Evolutionary conservation across 2,888 invertebrate species (phyloP).

Genomic region (Zootermopsis nevadensis): DNA sequence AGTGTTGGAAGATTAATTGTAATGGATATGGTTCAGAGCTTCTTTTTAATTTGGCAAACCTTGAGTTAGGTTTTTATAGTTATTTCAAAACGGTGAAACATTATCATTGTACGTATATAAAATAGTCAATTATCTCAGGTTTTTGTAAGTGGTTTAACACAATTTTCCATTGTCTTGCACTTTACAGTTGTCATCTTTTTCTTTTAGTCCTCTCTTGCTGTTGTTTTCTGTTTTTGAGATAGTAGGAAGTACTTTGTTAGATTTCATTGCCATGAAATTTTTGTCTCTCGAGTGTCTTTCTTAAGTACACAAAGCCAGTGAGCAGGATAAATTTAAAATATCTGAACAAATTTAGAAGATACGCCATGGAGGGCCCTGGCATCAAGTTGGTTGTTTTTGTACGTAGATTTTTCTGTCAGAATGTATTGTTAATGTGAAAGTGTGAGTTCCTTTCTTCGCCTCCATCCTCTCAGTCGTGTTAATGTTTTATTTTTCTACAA

Average conservation of each 20-base stretch:
- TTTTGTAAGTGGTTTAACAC: conserved; percentile 26
- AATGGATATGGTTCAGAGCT: conserved; percentile 25
- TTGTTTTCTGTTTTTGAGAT: background rate
- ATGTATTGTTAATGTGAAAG: background rate
- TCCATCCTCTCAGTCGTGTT: background rate
- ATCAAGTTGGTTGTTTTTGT: too few species aligned
- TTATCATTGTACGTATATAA: conserved; percentile 29
- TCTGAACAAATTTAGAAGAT: background rate
- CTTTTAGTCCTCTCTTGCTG: background rate
- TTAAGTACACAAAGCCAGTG: background rate
- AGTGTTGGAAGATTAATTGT: background rate
- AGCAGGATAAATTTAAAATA: background rate
- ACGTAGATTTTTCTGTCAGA: background rate
- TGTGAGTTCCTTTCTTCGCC: background rate
- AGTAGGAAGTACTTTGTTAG: background rate
- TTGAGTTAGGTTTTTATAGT: conserved; percentile 6
- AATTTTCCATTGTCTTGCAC: conserved; percentile 18
- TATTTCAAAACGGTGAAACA: conserved; percentile 28
- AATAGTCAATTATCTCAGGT: conserved; percentile 48
- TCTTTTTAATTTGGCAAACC: conserved; percentile 20
- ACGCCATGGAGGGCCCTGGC: background rate
- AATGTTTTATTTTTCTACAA: background rate
- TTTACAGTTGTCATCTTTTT: background rate
- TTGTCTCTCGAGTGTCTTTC: background rate
- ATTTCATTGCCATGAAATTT: background rate